Percentiles rank a stretch among this genome's conserved stretches.
Conservation (phyloP, 2,113 vertebrate species). For the Okapia johnstoni region DNA sequence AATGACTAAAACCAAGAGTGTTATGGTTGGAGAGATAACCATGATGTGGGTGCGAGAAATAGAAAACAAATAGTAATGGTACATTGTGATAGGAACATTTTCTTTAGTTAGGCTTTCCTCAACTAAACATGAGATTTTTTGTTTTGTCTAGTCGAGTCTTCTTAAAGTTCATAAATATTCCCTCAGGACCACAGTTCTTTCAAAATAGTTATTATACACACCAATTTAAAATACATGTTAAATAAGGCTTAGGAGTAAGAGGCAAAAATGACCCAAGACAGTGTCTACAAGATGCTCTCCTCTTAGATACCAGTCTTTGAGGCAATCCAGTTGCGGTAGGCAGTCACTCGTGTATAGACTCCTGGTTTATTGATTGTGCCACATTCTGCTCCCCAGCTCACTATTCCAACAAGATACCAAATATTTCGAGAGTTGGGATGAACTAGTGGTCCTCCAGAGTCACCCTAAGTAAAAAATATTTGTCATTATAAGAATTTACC, state of each 20-base stretch:
- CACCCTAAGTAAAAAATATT: slow-evolving; percentile 78
- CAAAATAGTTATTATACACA: background rate
- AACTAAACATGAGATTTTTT: background rate
- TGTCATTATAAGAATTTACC: background rate
- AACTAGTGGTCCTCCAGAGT: slow-evolving; percentile 87
- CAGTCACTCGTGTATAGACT: slow-evolving; percentile 80
- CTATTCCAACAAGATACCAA: slow-evolving; percentile 83
- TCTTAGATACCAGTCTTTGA: slow-evolving; percentile 64
- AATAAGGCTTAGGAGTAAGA: slow-evolving; percentile 27
- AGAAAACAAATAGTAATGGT: background rate
- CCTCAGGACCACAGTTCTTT: background rate
- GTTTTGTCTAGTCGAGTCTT: background rate
- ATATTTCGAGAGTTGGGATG: slow-evolving; percentile 75
- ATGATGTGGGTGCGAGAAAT: background rate
- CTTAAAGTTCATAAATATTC: slow-evolving; percentile 18
- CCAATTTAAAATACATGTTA: slow-evolving; percentile 22
- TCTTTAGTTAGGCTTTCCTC: background rate
- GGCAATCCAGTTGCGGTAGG: slow-evolving; percentile 82
- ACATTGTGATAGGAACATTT: background rate
- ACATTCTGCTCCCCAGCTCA: slow-evolving; percentile 88
- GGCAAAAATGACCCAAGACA: background rate
- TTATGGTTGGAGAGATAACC: background rate
- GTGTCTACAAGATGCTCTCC: background rate
- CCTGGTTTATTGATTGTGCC: slow-evolving; percentile 86
- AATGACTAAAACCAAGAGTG: background rate